Evolutionary conservation across 2,113 vertebrate genomes (phyloP), one percentile per base, ranked within the genome.

Genomic region (Saguinus midas): DNA sequence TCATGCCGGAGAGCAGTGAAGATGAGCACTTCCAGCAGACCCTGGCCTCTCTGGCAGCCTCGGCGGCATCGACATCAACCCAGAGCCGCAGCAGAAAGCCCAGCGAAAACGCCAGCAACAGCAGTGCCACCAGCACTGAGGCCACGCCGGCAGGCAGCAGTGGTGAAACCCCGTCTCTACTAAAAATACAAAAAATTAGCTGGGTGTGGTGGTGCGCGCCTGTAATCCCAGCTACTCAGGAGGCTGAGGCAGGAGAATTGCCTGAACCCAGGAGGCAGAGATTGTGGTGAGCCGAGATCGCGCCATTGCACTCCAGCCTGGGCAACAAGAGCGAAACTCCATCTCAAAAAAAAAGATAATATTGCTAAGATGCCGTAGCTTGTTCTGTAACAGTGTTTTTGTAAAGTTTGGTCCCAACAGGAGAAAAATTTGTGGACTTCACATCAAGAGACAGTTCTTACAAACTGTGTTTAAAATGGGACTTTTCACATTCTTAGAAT

Each of bases 1-100:
- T 99, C 81, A 98, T 99, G 83, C 99, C 99, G 1, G 98, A 98
- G 52, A 98, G 98, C 2, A 98, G 90, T 20, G 99, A 99, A 93
- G 99, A 99, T 87, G 98, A 99, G 96, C 99, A 97, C 92, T 99
- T 99, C 91, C 99, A 99, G 98, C 99, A 99, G 98, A 99, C 99
- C 96, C 98, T 99, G 93, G 98, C 99, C 91, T 99, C 99, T 43
- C 98, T 99, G 61, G 98, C 99, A 4, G 98, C 99, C 87, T 99
- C 99, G 80, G 95, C 95, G 1, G 66, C 66, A 7, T 48, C 7
- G 12, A 14, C 72, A 43, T 75, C 72, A 37, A 23, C 72, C 11
- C 37, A 27, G 37, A 98, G 27, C 58, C 5, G 2, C 4, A 10
- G 50, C 57, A 4, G 0, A 8, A 43, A 17, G 23, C 0, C 2